Percentiles rank a stretch among this genome's conserved stretches.
Evolutionary conservation across 2,888 invertebrate genomes (phyloP).

Genomic region (Schrankia costaestrigalis): DNA sequence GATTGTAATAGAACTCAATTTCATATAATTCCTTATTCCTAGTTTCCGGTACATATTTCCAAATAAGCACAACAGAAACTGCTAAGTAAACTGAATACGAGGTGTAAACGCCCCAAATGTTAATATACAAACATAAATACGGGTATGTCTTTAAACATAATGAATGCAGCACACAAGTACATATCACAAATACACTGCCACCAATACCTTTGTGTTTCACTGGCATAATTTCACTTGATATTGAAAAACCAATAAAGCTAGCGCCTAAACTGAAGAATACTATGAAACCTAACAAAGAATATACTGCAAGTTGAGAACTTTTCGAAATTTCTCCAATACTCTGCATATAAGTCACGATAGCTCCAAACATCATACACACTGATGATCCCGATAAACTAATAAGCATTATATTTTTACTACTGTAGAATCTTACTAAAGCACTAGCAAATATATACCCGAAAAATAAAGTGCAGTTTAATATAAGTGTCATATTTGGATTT

Average conservation of each 20-base stretch:
- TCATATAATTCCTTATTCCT: slow-evolving; percentile 22
- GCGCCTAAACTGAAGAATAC: slow-evolving; percentile 17
- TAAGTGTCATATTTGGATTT: slow-evolving; percentile 7
- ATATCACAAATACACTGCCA: slow-evolving; percentile 14
- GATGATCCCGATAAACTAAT: slow-evolving; percentile 14
- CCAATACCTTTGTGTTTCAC: slow-evolving; percentile 28
- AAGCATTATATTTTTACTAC: slow-evolving; percentile 23
- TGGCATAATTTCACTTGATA: slow-evolving; percentile 26
- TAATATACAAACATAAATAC: slow-evolving; percentile 17
- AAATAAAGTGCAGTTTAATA: slow-evolving; percentile 14
- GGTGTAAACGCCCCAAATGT: slow-evolving; percentile 18
- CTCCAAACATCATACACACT: slow-evolving; percentile 13
- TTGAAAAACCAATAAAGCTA: slow-evolving; percentile 17
- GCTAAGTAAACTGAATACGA: slow-evolving; percentile 7
- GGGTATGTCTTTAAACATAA: slow-evolving; percentile 22
- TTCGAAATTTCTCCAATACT: slow-evolving; percentile 3
- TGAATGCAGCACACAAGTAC: slow-evolving; percentile 21
- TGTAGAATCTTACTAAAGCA: slow-evolving; percentile 9
- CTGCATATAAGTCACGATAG: slow-evolving; percentile 14
- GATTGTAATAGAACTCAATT: slow-evolving; percentile 23
- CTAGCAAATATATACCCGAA: slow-evolving; percentile 12
- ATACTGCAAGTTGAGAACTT: slow-evolving; percentile 10
- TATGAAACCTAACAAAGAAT: slow-evolving; percentile 18
- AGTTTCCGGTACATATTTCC: slow-evolving; percentile 27
- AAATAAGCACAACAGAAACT: slow-evolving; percentile 12